These are phyloP conservation scores for Agrochola lota DNA, from an alignment of 2,888 invertebrate genomes.

Conservation along the genomic window DNA sequence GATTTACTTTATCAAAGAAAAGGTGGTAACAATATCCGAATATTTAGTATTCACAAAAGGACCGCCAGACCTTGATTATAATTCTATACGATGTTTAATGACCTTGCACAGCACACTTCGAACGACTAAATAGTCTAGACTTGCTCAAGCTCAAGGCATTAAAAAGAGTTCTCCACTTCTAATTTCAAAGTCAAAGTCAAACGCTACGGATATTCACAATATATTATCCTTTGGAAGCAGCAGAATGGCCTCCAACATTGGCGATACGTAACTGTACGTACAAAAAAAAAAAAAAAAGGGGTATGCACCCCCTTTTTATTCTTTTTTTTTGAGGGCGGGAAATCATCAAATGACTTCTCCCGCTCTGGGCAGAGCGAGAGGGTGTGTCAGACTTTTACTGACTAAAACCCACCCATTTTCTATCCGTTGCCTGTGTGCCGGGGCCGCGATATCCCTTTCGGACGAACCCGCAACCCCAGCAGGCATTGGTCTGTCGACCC, in stretches of 20 bases:
- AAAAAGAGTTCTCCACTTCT: neutral
- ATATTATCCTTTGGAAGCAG: neutral
- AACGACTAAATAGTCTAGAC: slow-evolving; percentile 36
- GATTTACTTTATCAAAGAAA: neutral
- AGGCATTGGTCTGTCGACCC: no score
- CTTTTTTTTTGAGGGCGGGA: no score
- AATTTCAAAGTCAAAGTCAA: no score
- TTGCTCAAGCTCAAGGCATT: slow-evolving; percentile 27
- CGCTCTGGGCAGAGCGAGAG: no score
- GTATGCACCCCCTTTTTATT: neutral
- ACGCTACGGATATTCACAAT: neutral
- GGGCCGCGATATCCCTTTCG: no score
- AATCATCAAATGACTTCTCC: no score
- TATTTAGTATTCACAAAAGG: neutral
- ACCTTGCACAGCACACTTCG: slow-evolving; percentile 23
- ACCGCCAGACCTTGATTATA: neutral
- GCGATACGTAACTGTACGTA: neutral
- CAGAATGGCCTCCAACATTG: neutral
- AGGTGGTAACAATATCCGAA: neutral
- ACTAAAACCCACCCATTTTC: no score
- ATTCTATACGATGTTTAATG: neutral
- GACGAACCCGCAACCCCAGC: no score
- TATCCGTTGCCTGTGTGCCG: no score
- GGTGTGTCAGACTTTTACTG: no score
- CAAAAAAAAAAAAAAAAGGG: no score